Conservation (phyloP, 2,888 invertebrate genomes). For the Subacronicta megacephala region DNA sequence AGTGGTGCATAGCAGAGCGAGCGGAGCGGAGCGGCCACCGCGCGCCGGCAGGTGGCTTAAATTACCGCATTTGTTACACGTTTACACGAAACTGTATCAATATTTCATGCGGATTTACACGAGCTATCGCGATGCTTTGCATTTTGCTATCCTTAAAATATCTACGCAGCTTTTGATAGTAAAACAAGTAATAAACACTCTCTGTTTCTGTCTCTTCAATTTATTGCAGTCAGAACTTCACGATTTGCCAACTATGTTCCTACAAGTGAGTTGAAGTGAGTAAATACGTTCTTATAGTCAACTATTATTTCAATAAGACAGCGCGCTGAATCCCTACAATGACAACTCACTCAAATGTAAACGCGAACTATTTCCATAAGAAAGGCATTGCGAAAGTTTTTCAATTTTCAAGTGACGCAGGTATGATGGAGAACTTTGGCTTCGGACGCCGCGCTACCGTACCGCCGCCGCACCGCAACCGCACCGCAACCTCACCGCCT, state of each 20-base stretch:
- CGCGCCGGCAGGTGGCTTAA: slow-evolving; percentile 84
- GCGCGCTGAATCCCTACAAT: slow-evolving; percentile 84
- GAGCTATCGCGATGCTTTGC: slow-evolving; percentile 83
- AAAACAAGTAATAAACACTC: slow-evolving; percentile 51
- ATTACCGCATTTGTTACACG: slow-evolving; percentile 90
- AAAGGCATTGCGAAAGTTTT: slow-evolving; percentile 89
- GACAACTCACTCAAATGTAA: slow-evolving; percentile 88
- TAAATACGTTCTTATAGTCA: slow-evolving; percentile 53
- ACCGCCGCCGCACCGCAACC: slow-evolving; percentile 44
- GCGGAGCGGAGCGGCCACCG: slow-evolving; percentile 57
- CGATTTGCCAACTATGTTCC: slow-evolving; percentile 28
- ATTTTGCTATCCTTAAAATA: slow-evolving; percentile 82
- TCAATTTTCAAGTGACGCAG: slow-evolving; percentile 89
- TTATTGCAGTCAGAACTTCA: slow-evolving; percentile 36
- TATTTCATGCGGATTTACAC: slow-evolving; percentile 89
- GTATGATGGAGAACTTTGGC: slow-evolving; percentile 87
- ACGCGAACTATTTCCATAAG: slow-evolving; percentile 88
- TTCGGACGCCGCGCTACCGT: slow-evolving; percentile 71
- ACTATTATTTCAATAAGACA: slow-evolving; percentile 76
- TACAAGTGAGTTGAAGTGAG: no score
- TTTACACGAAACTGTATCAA: slow-evolving; percentile 90
- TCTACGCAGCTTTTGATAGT: slow-evolving; percentile 62
- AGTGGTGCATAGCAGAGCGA: slow-evolving; percentile 79
- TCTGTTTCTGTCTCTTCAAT: slow-evolving; percentile 38
- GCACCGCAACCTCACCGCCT: slow-evolving; percentile 16